Base-by-base conservation (phyloP, 2,113 vertebrate species). In the Bufo bufo region DNA sequence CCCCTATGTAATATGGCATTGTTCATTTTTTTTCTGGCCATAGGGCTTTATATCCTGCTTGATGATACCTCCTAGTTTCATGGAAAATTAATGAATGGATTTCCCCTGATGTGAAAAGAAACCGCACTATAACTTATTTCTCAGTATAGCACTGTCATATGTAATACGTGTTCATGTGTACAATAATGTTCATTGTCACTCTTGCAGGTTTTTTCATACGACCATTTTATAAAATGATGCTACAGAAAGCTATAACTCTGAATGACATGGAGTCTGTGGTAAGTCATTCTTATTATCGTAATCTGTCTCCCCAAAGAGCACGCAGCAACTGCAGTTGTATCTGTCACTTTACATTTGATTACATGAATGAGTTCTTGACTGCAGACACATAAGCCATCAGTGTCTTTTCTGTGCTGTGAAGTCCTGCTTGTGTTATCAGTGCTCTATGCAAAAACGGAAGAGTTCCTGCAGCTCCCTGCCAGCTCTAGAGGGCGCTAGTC, bases 211-310 rank as follows among this genome's bases (percentile, higher is more conserved):
- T 99, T 93, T 99, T 99, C 92, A 99, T 99, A 91, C 96, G 98
- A 58, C 98, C 98, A 2, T 99, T 99, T 93, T 99, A 99, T 94
- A 99, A 99, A 94, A 99, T 99, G 98, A 99, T 98, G 98, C 95
- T 99, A 52, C 98, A 99, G 90, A 99, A 99, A 89, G 92, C 95
- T 9, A 99, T 99, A 92, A 97, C 93, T 0, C 96, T 99, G 81
- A 96, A 97, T 88, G 98, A 99, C 89, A 99, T 99, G 98, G 98
- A 99, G 91, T 99, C 98, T n/a, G 98, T 99, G 94, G 98, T 99
- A 95, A 90, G 98, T 95, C 58, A 82, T 23, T 6, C 52, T 85
- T 50, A 23, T 65, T n/a, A 20, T 8, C 23, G 33, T 65, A 45
- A 13, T 84, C 9, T 8, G 33, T 50, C 61, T 83, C 6, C 71